These are phyloP conservation scores for Tuta absoluta DNA, from an alignment of 2,888 invertebrate species.

Conservation along the genomic window DNA sequence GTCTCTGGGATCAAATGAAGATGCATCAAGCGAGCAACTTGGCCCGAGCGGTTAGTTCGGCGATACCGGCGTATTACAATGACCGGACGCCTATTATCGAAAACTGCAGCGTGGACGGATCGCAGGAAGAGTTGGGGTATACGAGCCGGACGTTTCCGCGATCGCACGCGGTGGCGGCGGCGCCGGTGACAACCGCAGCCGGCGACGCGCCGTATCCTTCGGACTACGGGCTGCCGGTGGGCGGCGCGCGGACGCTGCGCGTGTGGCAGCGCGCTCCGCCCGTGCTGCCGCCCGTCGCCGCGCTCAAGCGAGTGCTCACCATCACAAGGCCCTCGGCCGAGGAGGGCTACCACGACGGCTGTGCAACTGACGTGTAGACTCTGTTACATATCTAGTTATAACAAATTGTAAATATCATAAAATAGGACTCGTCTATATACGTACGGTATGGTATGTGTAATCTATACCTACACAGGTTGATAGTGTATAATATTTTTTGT, in stretches of 20 bases:
- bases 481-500: slow-evolving; percentile 76
- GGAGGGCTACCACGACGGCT: slow-evolving; percentile 95
- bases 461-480: slow-evolving; percentile 64
- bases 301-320: slow-evolving; percentile 90
- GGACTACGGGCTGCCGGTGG: slow-evolving; percentile 89
- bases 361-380: slow-evolving; percentile 92
- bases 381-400: slow-evolving; percentile 56
- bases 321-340: slow-evolving; percentile 93
- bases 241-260: slow-evolving; percentile 87
- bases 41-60: slow-evolving; percentile 81
- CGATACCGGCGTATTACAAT: slow-evolving; percentile 83
- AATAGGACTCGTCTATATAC: slow-evolving; percentile 58
- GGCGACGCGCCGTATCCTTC: slow-evolving; percentile 84
- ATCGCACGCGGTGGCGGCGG: slow-evolving; percentile 62
- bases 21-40: slow-evolving; percentile 77
- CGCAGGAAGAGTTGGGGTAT: slow-evolving; percentile 83
- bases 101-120: slow-evolving; percentile 80
- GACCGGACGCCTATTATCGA: slow-evolving; percentile 89
- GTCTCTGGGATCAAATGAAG: slow-evolving; percentile 87
- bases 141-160: slow-evolving; percentile 83
- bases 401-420: slow-evolving; percentile 59
- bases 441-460: slow-evolving; percentile 63
- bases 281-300: slow-evolving; percentile 91
- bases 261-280: slow-evolving; percentile 94
- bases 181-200: slow-evolving; percentile 64